phyloP scores from a whole-genome alignment of 2,888 invertebrate genomes.

The Digitonthophagus gazella region DNA sequence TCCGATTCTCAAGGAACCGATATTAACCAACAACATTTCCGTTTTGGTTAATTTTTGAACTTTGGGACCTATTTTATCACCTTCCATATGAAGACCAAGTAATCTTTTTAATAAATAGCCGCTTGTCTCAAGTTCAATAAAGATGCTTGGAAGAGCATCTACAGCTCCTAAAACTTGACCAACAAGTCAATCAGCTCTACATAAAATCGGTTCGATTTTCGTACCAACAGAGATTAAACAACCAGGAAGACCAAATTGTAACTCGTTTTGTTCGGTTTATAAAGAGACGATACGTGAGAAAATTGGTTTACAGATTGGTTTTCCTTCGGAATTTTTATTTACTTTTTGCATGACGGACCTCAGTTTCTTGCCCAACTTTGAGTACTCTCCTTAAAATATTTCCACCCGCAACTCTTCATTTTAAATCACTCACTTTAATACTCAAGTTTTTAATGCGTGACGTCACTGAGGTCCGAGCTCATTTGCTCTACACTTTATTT shows the following conservation, averaged over 20 bases:
- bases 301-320: conserved; percentile 93
- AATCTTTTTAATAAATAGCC: conserved; percentile 94
- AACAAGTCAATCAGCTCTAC: conserved; percentile 96
- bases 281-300: conserved; percentile 96
- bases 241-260: conserved; percentile 98
- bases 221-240: conserved; percentile 99
- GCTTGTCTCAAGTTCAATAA: conserved; percentile 96
- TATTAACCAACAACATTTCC: conserved; percentile 95
- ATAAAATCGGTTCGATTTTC: conserved; percentile 97
- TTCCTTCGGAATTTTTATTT: conserved; percentile 94
- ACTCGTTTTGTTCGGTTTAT: conserved; percentile 96
- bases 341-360: conserved; percentile 95
- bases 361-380: conserved; percentile 98
- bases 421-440: conserved; percentile 95
- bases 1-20: conserved; percentile 97
- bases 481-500: too few species aligned
- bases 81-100: conserved; percentile 96
- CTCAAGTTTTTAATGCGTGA: too few species aligned
- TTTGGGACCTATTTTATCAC: conserved; percentile 98
- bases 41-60: conserved; percentile 89
- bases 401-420: conserved; percentile 98
- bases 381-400: conserved; percentile 95
- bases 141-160: conserved; percentile 94
- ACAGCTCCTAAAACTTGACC: conserved; percentile 92
- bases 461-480: too few species aligned